Base-by-base conservation (phyloP, 1,140 invertebrate species). In the Neocloeon triangulifer region DNA sequence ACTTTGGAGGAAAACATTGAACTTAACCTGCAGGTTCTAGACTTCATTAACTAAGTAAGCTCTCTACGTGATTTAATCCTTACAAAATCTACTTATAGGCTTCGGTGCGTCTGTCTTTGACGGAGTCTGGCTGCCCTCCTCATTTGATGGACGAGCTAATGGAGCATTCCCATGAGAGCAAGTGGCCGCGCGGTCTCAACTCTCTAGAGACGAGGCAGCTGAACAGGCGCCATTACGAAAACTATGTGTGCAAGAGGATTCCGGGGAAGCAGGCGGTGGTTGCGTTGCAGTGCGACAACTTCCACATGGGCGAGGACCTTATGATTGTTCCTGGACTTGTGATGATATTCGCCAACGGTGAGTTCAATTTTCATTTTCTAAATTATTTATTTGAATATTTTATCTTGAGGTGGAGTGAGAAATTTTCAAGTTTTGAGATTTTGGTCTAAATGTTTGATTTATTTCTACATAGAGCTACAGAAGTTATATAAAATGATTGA, bases 311-410 rank as follows among this genome's bases (percentile, higher is more conserved):
- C 38, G 82, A 86, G 40, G 84, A 94, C 42, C 85, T 95, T 69
- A 86, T 94, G 63, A 65, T 89, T 19, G 84, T 92, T 42, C 89
- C 89, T 3, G 89, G 89, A n/a, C 62, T 95, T 39, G 84, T 95
- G 10, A 92, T 96, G 86, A 96, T 96, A 44, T 96, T 96, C 61
- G 89, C 89, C 32, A 88, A 95, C 58, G 89, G 88, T 36, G 86
- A 95, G 15, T 16, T 29, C 21, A 23, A n/a, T 23, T 23, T 23
- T 23, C 21, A 23, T 23, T 8, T 23, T n/a, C n/a, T 23, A 8
- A 23, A 23, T 23, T 23, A 23, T 8, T 23, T 23, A 23, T 8
- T 8, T 8, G 21, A 8, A 23, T 23, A 8, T n/a, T n/a, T 8
- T n/a, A 8, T 23, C 21, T 8, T 8, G 7, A n/a, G n/a, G n/a